phyloP scores from a whole-genome alignment of 2,888 invertebrate species.

The Byasa hedistus region DNA sequence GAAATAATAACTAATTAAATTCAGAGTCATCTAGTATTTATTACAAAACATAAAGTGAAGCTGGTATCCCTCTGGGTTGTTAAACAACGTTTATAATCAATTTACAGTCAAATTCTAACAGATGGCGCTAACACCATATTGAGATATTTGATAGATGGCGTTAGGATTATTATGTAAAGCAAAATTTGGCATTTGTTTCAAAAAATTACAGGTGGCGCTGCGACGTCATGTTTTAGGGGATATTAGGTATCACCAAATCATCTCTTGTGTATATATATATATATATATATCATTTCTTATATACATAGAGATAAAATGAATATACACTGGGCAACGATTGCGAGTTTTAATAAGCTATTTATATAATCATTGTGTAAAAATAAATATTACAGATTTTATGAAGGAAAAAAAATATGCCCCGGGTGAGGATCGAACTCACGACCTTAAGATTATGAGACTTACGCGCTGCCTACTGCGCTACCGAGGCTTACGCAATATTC shows the following conservation, averaged over 20 bases:
- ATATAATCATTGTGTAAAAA: no score
- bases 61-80: background rate
- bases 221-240: no score
- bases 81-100: background rate
- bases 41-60: background rate
- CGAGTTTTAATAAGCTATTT: no score
- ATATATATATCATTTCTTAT: no score
- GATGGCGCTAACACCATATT: background rate
- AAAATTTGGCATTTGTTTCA: no score
- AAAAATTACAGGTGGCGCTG: no score
- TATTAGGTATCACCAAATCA: no score
- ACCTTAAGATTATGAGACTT: conserved; percentile 92
- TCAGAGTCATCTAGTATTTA: background rate
- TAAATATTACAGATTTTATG: no score
- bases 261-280: no score
- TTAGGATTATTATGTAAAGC: background rate
- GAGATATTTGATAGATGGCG: background rate
- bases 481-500: conserved; percentile 28
- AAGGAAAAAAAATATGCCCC: conserved; percentile 76
- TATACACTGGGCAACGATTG: no score
- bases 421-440: conserved; percentile 94
- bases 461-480: conserved; percentile 87
- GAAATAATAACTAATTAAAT: background rate
- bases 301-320: no score
- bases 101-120: background rate